phyloP scores from a whole-genome alignment of 2,888 invertebrate species.

The Leptarthrus brevirostris region DNA sequence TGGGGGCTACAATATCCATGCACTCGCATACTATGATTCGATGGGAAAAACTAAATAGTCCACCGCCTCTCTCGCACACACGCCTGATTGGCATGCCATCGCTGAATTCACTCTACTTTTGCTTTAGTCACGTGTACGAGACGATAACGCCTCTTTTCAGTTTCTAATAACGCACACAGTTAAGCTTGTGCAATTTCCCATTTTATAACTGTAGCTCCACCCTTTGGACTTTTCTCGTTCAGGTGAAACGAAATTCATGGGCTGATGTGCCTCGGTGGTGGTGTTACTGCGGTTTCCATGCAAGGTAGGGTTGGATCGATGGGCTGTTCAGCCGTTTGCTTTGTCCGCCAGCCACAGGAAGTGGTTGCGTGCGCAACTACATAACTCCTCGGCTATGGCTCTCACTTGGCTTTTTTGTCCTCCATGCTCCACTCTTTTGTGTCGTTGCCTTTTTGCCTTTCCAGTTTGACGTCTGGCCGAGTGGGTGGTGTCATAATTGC shows the following conservation, averaged over 20 bases:
- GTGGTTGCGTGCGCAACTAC: conserved; percentile 45
- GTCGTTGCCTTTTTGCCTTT: conserved; percentile 7
- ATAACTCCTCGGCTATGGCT: neutral
- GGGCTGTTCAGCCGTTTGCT: conserved; percentile 16
- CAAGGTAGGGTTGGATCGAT: conserved; percentile 38
- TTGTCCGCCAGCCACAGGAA: conserved; percentile 7
- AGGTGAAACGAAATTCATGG: neutral
- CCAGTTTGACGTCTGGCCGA: conserved; percentile 24
- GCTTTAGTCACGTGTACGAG: too few relatives aligned
- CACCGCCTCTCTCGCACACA: conserved; percentile 11
- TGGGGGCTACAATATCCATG: neutral
- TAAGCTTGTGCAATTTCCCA: neutral
- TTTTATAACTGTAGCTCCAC: conserved; percentile 9
- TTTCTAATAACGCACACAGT: neutral
- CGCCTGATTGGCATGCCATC: conserved; percentile 10
- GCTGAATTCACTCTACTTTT: neutral
- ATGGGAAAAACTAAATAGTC: neutral
- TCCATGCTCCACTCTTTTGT: neutral
- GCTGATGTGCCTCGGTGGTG: neutral
- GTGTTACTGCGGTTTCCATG: conserved; percentile 47
- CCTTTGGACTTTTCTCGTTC: neutral
- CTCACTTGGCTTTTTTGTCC: neutral
- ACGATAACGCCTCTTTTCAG: conserved; percentile 1
- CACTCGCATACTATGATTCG: neutral
- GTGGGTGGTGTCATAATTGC: conserved; percentile 40